Percentiles rank a stretch among this genome's conserved stretches.
Conservation (phyloP, 2,113 vertebrate species). For the Sinocyclocheilus rhinocerous region DNA sequence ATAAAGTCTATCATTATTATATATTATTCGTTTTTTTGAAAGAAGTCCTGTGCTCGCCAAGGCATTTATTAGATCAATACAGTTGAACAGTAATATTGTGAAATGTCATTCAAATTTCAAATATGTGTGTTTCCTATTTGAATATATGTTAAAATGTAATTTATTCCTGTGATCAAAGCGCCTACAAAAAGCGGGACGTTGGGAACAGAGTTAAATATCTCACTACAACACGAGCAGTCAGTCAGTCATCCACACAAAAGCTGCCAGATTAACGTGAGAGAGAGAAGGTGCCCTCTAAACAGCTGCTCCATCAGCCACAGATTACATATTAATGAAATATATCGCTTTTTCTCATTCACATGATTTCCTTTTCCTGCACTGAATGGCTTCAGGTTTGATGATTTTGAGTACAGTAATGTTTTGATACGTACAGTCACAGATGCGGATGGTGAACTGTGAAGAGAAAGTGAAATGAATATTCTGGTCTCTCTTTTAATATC, state of each 20-base stretch:
- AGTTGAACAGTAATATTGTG: too few species aligned
- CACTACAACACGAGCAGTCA: constrained; percentile 39
- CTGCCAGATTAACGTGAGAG: constrained; percentile 29
- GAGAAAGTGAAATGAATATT: not conserved
- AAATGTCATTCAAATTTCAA: too few species aligned
- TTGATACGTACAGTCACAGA: not conserved
- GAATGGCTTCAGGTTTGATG: not conserved
- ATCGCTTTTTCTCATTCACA: not conserved
- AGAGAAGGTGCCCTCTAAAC: constrained; percentile 35
- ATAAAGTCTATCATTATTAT: too few species aligned
- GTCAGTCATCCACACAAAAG: constrained; percentile 35
- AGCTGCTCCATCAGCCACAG: constrained; percentile 24
- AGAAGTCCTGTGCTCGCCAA: too few species aligned
- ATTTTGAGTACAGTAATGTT: not conserved
- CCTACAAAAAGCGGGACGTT: not conserved
- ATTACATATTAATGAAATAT: constrained; percentile 32
- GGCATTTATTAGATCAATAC: too few species aligned
- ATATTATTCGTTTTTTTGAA: too few species aligned
- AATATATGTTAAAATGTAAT: too few species aligned
- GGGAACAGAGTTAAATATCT: not conserved
- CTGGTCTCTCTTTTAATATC: too few species aligned
- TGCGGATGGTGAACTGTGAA: not conserved
- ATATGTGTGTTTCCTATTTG: too few species aligned
- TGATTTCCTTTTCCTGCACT: not conserved
- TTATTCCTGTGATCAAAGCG: too few species aligned